Evolutionary conservation across 1,140 invertebrate species (phyloP), one percentile per base, ranked within the genome.

Genomic region (Orussus abietinus): DNA sequence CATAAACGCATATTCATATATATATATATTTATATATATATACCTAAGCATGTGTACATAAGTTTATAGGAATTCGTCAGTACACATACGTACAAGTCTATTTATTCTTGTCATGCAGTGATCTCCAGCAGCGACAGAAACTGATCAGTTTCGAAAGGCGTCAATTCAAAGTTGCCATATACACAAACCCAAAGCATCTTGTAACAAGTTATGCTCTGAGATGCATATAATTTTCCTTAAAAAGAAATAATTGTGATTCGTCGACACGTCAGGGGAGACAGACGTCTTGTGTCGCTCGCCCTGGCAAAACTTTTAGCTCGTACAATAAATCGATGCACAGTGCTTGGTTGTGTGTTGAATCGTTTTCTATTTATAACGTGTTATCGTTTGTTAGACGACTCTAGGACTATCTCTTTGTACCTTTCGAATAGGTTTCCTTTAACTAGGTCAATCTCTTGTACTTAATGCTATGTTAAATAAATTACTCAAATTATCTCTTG

Each of bases 381-480:
- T 40, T 38, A 18, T 21, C 38, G 40, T 48, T 39, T 25, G 36
- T 33, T 40, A 7, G 43, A 15, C 44, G 11, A 47, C 31, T 49
- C 31, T 15, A 20, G 19, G 38, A 33, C 32, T n/a, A n/a, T n/a
- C n/a, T n/a, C n/a, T n/a, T n/a, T n/a, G n/a, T n/a, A n/a, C n/a
- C n/a, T n/a, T n/a, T n/a, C n/a, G n/a, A n/a, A n/a, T n/a, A n/a
- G n/a, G n/a, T n/a, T n/a, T n/a, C n/a, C n/a, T n/a, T n/a, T n/a
- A n/a, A n/a, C n/a, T n/a, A n/a, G n/a, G n/a, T n/a, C n/a, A n/a
- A n/a, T n/a, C n/a, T 47, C 25, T 39, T 58, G 53, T 60, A 62
- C 57, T 54, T 62, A 60, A 54, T 49, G 50, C 11, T 9, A 39
- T 43, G 44, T 49, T 32, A 54, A 60, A 60, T 62, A 62, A 58